A percentile compares a stretch with the other conserved stretches of the same genome.
These are phyloP conservation scores for Drosophila yakuba DNA, from an alignment of 1,140 invertebrate species.

Conservation along the genomic window DNA sequence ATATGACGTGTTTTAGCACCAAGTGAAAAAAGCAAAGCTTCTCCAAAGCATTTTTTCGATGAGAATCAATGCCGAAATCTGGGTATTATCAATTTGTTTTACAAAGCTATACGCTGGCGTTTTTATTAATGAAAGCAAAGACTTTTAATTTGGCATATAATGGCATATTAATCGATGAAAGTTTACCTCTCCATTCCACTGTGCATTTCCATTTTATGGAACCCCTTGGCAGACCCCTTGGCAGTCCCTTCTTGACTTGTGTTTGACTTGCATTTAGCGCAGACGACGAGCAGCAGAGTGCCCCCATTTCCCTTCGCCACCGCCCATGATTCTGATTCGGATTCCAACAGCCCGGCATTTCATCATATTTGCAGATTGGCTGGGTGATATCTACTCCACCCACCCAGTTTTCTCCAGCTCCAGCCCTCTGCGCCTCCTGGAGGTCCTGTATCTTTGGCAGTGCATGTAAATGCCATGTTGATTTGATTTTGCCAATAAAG, in stretches of 20 bases:
- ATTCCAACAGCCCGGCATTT: conserved; percentile 28
- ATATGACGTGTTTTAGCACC: too few species aligned
- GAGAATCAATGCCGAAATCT: too few species aligned
- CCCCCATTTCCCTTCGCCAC: not conserved
- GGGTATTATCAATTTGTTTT: too few species aligned
- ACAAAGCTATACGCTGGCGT: too few species aligned
- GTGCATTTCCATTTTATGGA: not conserved
- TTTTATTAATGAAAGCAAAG: too few species aligned
- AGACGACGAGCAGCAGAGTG: conserved; percentile 51
- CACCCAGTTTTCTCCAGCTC: not conserved
- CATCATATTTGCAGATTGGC: conserved; percentile 67
- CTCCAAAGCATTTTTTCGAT: too few species aligned
- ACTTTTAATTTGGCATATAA: too few species aligned
- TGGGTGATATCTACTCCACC: conserved; percentile 7
- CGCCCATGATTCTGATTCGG: not conserved
- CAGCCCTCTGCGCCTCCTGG: not conserved
- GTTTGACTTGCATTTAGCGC: conserved; percentile 82
- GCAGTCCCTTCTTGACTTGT: conserved; percentile 55
- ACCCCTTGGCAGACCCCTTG: not conserved
- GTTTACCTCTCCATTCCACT: not conserved
- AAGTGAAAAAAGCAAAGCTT: too few species aligned
- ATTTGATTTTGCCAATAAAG: conserved; percentile 83
- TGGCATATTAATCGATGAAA: not conserved
- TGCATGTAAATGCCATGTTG: conserved; percentile 81
- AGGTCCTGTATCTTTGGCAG: conserved; percentile 68